Conservation (phyloP, 2,888 invertebrate species). For the Stenotaenia linearis region DNA sequence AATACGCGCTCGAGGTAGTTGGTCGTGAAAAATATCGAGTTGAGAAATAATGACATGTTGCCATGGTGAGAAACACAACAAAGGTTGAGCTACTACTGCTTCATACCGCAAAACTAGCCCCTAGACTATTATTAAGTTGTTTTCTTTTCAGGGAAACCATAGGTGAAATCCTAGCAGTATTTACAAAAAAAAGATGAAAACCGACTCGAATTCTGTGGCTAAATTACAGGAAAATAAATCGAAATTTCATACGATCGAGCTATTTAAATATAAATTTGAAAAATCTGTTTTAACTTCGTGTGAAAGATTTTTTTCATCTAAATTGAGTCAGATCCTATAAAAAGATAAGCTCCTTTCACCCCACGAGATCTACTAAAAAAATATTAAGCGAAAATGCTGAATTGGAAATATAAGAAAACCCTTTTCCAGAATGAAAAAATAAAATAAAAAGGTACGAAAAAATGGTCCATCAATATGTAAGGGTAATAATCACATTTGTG, state of each 20-base stretch:
- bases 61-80: slow-evolving; percentile 26
- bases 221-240: neutral
- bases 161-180: too few relatives aligned
- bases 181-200: neutral
- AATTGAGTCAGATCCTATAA: too few relatives aligned
- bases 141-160: neutral
- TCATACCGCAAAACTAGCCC: neutral
- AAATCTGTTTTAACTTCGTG: too few relatives aligned
- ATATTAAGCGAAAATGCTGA: too few relatives aligned
- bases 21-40: neutral
- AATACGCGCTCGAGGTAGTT: neutral
- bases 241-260: neutral
- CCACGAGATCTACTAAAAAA: too few relatives aligned
- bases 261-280: too few relatives aligned
- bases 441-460: too few relatives aligned
- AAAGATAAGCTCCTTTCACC: too few relatives aligned
- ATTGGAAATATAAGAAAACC: too few relatives aligned
- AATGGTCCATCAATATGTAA: neutral
- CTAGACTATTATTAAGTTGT: neutral
- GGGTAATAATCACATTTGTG: neutral
- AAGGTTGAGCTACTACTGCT: neutral
- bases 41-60: slow-evolving; percentile 6
- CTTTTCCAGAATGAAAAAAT: too few relatives aligned
- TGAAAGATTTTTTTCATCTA: too few relatives aligned
- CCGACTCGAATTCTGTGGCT: too few relatives aligned